phyloP scores from a whole-genome alignment of 2,797 vertebrate genomes.

The Neosilurus mollespiculum region DNA sequence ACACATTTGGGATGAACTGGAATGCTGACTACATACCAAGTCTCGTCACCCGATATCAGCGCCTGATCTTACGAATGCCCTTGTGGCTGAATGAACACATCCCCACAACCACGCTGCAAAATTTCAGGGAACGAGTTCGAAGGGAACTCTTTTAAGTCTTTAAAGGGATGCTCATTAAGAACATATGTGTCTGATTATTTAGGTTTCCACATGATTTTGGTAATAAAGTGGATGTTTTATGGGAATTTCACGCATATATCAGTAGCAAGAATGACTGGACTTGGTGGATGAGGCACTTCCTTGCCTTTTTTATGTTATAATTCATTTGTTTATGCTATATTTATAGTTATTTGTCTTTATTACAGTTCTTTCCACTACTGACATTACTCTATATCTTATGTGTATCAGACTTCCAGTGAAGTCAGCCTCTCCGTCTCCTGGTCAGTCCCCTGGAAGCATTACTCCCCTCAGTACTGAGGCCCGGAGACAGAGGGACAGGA shows the following conservation, averaged over 20 bases:
- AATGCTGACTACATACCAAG: too few species aligned
- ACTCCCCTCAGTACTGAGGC: constrained; percentile 72
- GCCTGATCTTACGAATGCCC: neutral
- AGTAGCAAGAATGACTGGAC: neutral
- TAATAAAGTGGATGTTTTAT: neutral
- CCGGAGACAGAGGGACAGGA: constrained; percentile 75
- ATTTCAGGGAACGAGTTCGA: neutral
- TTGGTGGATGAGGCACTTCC: neutral
- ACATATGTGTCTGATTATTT: neutral
- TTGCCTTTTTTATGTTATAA: neutral
- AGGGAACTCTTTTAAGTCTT: neutral
- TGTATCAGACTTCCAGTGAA: constrained; percentile 72
- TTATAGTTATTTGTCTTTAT: too few species aligned
- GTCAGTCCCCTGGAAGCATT: constrained; percentile 60
- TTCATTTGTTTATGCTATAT: too few species aligned
- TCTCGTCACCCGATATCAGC: too few species aligned
- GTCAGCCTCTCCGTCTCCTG: constrained; percentile 66
- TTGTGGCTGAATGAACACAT: neutral
- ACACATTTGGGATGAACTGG: too few species aligned
- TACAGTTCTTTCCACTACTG: neutral
- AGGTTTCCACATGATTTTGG: too few species aligned
- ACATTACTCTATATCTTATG: neutral
- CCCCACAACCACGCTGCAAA: neutral
- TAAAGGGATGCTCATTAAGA: neutral
- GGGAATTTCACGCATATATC: neutral